phyloP scores from a whole-genome alignment of 2,113 vertebrate genomes.

The Montifringilla adamsi region DNA sequence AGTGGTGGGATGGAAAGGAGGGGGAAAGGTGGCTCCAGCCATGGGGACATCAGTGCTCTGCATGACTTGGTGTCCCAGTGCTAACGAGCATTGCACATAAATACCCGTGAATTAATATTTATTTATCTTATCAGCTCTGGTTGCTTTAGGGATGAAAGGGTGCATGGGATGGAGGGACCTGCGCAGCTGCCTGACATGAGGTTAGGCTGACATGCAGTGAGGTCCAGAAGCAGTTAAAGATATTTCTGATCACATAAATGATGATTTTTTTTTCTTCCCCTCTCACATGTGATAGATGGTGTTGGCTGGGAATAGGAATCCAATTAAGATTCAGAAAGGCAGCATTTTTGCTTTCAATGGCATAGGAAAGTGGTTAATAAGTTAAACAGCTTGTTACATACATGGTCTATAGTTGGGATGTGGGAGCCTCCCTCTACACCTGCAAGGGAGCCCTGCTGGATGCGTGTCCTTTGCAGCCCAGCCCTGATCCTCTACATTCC shows the following conservation, averaged over 20 bases:
- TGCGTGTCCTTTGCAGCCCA: neutral
- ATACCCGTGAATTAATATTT: neutral
- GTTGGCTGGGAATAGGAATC: neutral
- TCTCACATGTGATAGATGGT: neutral
- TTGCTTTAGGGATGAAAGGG: neutral
- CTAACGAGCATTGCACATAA: rapidly evolving
- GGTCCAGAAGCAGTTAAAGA: neutral
- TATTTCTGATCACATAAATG: neutral
- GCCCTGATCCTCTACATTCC: neutral
- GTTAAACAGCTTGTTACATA: neutral
- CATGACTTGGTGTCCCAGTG: neutral
- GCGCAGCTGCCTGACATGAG: neutral
- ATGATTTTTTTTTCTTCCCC: neutral
- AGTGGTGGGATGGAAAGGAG: neutral
- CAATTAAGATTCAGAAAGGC: neutral
- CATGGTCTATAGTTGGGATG: neutral
- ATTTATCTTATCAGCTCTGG: neutral
- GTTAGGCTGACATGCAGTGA: neutral
- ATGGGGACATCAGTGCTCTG: neutral
- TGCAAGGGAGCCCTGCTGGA: neutral
- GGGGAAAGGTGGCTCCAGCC: neutral
- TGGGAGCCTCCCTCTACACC: neutral
- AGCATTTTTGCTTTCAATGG: neutral
- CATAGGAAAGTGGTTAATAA: neutral
- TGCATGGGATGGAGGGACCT: neutral